Conservation (phyloP, 2,888 invertebrate genomes). For the Protophormia terraenovae region DNA sequence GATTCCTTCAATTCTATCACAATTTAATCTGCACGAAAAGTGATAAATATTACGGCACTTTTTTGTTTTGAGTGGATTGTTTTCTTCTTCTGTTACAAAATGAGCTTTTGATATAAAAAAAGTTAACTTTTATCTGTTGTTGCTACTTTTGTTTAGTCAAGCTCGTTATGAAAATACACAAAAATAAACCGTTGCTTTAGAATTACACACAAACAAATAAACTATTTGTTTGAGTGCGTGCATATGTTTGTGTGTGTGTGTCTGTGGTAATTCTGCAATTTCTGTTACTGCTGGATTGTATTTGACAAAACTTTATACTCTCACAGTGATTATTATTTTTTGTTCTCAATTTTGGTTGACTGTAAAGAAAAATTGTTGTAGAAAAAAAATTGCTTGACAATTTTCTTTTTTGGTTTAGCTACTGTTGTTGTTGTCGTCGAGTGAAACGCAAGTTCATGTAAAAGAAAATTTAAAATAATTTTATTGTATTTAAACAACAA, state of each 20-base stretch:
- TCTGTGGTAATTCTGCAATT: neutral
- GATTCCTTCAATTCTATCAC: neutral
- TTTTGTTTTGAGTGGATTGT: neutral
- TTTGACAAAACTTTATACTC: neutral
- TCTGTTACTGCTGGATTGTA: neutral
- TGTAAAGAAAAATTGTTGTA: neutral
- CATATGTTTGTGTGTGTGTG: neutral
- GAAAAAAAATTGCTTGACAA: conserved; percentile 28
- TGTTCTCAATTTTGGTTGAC: neutral
- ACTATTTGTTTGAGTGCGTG: neutral
- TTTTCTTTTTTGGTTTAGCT: neutral
- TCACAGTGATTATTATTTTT: neutral
- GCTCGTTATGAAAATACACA: neutral
- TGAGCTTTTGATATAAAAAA: neutral
- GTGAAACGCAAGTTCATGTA: neutral
- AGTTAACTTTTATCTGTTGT: neutral
- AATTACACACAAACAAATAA: neutral
- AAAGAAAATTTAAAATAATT: neutral
- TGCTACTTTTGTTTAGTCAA: neutral
- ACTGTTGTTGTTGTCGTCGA: neutral
- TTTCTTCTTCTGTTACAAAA: neutral
- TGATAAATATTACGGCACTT: neutral
- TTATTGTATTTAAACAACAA: conserved; percentile 10
- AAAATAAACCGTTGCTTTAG: neutral
- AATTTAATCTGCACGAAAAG: conserved; percentile 1